Conservation (phyloP, 1,140 invertebrate species). For the Saccostrea cuccullata region DNA sequence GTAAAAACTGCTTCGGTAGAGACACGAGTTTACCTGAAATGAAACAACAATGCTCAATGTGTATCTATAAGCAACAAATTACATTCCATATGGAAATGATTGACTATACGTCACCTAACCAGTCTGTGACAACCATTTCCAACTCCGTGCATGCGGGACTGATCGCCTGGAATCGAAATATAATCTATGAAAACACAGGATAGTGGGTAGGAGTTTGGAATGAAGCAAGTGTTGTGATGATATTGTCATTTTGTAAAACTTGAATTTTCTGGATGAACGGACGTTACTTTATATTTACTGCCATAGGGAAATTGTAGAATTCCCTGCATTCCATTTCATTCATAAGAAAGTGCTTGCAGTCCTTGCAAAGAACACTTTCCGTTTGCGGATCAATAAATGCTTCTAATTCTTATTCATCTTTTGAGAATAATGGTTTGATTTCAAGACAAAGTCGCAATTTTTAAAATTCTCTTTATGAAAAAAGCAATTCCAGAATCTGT, state of each 20-base stretch:
- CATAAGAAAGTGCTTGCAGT: too few relatives aligned
- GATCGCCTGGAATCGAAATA: constrained; percentile 85
- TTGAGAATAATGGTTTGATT: too few relatives aligned
- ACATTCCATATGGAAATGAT: too few relatives aligned
- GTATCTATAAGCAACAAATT: background rate
- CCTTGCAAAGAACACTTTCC: too few relatives aligned
- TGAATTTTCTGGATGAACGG: background rate
- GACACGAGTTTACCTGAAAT: constrained; percentile 87
- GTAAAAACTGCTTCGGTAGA: constrained; percentile 91
- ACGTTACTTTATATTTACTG: background rate
- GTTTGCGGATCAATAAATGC: too few relatives aligned
- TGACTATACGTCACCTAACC: background rate
- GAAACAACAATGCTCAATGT: background rate
- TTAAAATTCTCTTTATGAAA: too few relatives aligned
- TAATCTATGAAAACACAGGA: background rate
- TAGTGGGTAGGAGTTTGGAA: too few relatives aligned
- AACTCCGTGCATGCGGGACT: constrained; percentile 91
- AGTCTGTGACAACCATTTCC: background rate
- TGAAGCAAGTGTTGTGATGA: background rate
- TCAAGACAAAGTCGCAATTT: too few relatives aligned
- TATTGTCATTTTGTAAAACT: background rate
- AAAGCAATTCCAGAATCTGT: too few relatives aligned
- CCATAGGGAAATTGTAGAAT: too few relatives aligned
- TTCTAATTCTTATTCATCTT: too few relatives aligned
- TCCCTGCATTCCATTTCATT: too few relatives aligned